Conservation (phyloP, 23 tunicate genomes). For the Trididemnum nubilum region DNA sequence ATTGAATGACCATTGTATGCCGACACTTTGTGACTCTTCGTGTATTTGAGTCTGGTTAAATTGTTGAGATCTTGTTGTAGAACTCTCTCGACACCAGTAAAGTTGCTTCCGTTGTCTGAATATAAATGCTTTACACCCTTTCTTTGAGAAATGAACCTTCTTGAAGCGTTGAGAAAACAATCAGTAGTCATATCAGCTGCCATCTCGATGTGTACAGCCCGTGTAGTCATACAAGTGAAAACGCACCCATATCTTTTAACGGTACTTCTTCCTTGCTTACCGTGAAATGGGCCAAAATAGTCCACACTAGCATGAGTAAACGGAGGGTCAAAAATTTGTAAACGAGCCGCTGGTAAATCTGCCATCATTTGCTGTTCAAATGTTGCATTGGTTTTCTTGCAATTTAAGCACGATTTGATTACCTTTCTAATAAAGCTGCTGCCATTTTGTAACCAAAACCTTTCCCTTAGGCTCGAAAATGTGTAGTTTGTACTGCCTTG, state of each 20-base stretch:
- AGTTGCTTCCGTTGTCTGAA: too few relatives aligned
- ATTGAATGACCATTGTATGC: not conserved
- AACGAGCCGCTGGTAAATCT: not conserved
- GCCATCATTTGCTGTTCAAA: not conserved
- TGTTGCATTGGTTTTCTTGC: not conserved
- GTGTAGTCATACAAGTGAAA: constrained; percentile 3
- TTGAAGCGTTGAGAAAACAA: not conserved
- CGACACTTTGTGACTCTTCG: not conserved
- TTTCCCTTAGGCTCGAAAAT: not conserved
- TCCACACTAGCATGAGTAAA: not conserved
- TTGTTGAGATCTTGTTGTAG: too few relatives aligned
- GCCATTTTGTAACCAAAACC: not conserved
- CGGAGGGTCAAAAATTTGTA: constrained; percentile 8
- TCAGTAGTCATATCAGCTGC: too few relatives aligned
- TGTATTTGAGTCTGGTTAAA: not conserved
- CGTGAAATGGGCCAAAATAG: not conserved
- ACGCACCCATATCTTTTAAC: not conserved
- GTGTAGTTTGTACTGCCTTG: not conserved
- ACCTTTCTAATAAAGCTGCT: not conserved
- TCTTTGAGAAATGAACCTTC: not conserved
- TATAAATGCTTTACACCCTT: not conserved
- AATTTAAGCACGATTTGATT: not conserved
- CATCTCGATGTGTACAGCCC: not conserved
- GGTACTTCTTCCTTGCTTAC: too few relatives aligned
- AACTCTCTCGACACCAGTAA: too few relatives aligned